phyloP scores from a whole-genome alignment of 2,113 vertebrate species.

The Regulus satrapa region DNA sequence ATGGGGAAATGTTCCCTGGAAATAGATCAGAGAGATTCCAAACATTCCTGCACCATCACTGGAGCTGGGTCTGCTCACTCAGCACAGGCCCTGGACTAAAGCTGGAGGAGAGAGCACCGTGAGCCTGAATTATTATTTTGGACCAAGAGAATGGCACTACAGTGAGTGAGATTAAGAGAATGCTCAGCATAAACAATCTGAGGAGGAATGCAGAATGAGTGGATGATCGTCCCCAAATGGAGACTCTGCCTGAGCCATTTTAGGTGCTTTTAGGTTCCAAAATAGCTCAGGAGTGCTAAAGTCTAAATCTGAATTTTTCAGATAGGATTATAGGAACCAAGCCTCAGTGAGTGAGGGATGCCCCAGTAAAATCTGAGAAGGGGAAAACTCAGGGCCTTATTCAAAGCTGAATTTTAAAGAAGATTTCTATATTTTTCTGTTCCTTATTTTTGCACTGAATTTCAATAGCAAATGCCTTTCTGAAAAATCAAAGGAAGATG shows the following conservation, averaged over 20 bases:
- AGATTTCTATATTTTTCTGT: neutral
- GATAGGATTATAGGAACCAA: neutral
- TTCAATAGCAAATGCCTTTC: neutral
- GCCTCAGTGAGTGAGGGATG: neutral
- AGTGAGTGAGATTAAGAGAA: neutral
- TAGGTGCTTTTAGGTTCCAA: neutral
- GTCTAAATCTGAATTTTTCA: neutral
- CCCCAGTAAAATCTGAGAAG: neutral
- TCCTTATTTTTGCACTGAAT: conserved; percentile 7
- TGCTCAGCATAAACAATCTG: neutral
- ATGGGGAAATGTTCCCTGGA: conserved; percentile 26
- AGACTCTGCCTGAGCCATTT: neutral
- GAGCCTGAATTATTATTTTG: neutral
- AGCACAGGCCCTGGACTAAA: neutral
- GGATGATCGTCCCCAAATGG: neutral
- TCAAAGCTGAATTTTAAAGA: neutral
- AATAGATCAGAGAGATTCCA: conserved; percentile 36
- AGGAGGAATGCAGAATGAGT: neutral
- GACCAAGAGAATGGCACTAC: neutral
- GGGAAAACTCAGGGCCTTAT: neutral
- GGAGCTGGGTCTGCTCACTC: neutral
- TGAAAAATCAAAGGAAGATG: conserved; percentile 17
- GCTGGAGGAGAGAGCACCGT: neutral
- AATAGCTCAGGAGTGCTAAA: conserved; percentile 4
- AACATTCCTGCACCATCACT: neutral